Evolutionary conservation across 2,113 vertebrate genomes (phyloP), one percentile per base, ranked within the genome.

Genomic region (Prionailurus viverrinus): DNA sequence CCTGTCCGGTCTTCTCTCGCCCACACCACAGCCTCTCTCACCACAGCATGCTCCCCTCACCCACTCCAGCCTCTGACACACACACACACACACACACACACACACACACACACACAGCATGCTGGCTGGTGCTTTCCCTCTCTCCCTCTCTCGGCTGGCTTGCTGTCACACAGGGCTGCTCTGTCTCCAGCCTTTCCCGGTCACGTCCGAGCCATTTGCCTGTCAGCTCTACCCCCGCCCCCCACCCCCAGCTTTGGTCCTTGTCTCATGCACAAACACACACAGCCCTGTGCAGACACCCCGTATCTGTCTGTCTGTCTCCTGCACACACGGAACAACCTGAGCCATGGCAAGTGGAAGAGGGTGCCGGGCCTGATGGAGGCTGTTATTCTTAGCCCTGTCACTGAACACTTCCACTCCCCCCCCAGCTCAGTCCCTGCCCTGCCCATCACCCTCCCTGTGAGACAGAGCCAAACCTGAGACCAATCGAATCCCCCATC

Each of bases 311-410:
- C 94, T 96, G 86, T 96, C 95, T 91, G 97, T 98, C 88, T 97
- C 91, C 79, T 0, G 9, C 93, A 85, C 87, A 68, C 92, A 69
- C 23, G 13, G 58, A 92, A 97, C 98, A 97, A 96, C 97, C 98
- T 98, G 97, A 96, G 97, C 95, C 85, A 16, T 90, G 90, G 97
- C 97, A 98, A 97, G 97, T 94, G 95, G 97, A 96, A 97, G 97
- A 97, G 95, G 93, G 94, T 90, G 96, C 96, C 81, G 84, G 97
- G 94, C 91, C 93, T 94, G 97, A 97, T 91, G 96, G 97, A 93
- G 88, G 93, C 93, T 95, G 98, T 93, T 98, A 98, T 97, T 97
- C 97, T 98, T 97, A 97, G 98, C 78, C 94, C 89, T 95, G 97
- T 97, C 97, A 95, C 91, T 4, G 88, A 82, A 83, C 88, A 93